phyloP scores from a whole-genome alignment of 2,113 vertebrate genomes.

The Scartelaos histophorus region DNA sequence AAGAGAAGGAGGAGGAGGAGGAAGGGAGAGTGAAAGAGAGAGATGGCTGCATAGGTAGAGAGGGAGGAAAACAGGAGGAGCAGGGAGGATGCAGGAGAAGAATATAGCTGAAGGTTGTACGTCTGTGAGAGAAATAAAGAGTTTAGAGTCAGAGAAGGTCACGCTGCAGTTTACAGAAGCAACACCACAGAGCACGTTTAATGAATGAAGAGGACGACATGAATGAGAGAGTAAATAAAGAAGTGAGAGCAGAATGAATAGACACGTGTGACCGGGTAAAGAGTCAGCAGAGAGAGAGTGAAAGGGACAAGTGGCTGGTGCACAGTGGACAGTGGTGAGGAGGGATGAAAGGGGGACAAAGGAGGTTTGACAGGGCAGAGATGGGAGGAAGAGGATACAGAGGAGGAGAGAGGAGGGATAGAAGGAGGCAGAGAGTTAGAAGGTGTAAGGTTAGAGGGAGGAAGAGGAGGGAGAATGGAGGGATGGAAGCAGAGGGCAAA shows the following conservation, averaged over 20 bases:
- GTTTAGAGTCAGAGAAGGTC: constrained; percentile 24
- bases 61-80: too few relatives aligned
- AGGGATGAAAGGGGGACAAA: too few relatives aligned
- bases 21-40: too few relatives aligned
- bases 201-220: constrained; percentile 3
- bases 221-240: constrained; percentile 28
- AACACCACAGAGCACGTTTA: background rate
- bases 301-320: background rate
- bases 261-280: constrained; percentile 32
- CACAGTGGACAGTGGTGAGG: background rate
- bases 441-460: too few relatives aligned
- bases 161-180: constrained; percentile 27
- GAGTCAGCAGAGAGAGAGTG: background rate
- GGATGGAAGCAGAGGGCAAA: too few relatives aligned
- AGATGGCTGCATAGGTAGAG: too few relatives aligned
- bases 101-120: constrained; percentile 22
- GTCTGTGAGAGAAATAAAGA: constrained; percentile 23
- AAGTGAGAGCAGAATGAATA: constrained; percentile 33
- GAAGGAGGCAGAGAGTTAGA: too few relatives aligned
- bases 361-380: too few relatives aligned
- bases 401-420: too few relatives aligned
- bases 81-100: constrained; percentile 30
- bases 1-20: too few relatives aligned
- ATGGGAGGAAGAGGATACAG: too few relatives aligned
- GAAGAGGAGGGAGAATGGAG: too few relatives aligned